A percentile compares a stretch with the other conserved stretches of the same genome.
phyloP scores from a whole-genome alignment of 1,140 invertebrate species.

The Holotrichia oblita region DNA sequence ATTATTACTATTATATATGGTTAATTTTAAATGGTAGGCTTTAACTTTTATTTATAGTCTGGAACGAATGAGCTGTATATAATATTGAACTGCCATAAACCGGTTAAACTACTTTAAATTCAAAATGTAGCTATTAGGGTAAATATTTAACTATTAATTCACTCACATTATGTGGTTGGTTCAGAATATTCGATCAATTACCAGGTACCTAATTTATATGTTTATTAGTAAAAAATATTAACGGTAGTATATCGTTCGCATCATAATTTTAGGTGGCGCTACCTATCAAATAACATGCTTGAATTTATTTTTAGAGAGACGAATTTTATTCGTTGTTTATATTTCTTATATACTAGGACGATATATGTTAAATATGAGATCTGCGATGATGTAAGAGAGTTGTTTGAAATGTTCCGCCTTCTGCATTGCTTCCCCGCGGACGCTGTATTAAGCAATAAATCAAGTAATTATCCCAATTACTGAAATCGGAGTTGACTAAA shows the following conservation, averaged over 20 bases:
- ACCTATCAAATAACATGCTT: not conserved
- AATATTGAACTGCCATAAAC: not conserved
- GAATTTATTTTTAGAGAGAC: not conserved
- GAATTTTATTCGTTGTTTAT: not conserved
- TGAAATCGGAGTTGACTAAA: slow-evolving; percentile 31
- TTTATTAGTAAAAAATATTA: not conserved
- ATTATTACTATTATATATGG: too few relatives aligned
- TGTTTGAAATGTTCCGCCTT: not conserved
- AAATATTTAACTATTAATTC: not conserved
- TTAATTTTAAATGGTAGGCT: not conserved
- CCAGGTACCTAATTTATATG: not conserved
- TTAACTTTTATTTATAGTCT: not conserved
- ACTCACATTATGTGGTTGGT: not conserved
- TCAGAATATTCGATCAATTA: too few relatives aligned
- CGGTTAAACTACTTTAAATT: slow-evolving; percentile 17
- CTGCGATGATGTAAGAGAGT: not conserved
- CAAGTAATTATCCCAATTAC: slow-evolving; percentile 34
- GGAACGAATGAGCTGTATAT: not conserved
- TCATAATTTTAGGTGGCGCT: not conserved
- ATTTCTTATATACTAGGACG: not conserved
- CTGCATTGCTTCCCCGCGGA: slow-evolving; percentile 4
- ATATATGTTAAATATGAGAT: not conserved
- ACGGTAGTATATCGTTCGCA: not conserved
- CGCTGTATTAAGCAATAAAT: slow-evolving; percentile 25
- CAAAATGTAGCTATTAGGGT: not conserved